Evolutionary conservation across 2,888 invertebrate genomes (phyloP), one percentile per base, ranked within the genome.

Genomic region (Drosophila recens): DNA sequence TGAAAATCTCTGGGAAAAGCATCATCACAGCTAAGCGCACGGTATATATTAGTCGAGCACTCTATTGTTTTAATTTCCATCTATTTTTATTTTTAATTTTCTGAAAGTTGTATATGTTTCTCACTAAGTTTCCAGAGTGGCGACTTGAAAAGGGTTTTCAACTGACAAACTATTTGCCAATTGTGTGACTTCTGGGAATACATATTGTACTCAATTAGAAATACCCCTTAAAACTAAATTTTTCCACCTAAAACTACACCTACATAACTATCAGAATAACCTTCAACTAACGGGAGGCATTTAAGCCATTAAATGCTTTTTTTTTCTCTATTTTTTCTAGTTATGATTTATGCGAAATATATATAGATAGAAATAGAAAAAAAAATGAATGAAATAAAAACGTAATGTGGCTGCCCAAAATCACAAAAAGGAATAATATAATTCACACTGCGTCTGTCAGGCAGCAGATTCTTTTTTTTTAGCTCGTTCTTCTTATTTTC

Each of bases 301-400:
- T 66, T 27, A 4, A 30, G 30, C 38, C 59, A 52, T 72, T 48
- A 63, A 46, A n/a, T 45, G 57, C 43, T 58, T 67, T 59, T 57
- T 52, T 9, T 46, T 45, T 38, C 48, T 8, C 15, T 4, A 8
- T 23, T 58, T 17, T 46, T 58, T 27, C 48, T n/a, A 78, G 69
- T 63, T 76, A 74, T 83, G 89, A 85, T 85, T 85, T 88, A 85
- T 85, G 84, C 64, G 49, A 45, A 57, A 48, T 40, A 33, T 33
- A 49, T 20, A 42, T 8, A 11, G 23, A n/a, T 49, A 43, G 15
- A 42, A 27, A 15, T 30, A 8, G 6, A 9, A 30, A 6, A n/a
- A 4, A 4, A 15, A 38, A n/a, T 38, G 23, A 48, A 53, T 30
- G n/a, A 8, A 51, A 67, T 56, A 54, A 67, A 64, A 69, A 56